Base-by-base conservation (phyloP, 2,797 vertebrate genomes). In the Leptoclinus maculatus region DNA sequence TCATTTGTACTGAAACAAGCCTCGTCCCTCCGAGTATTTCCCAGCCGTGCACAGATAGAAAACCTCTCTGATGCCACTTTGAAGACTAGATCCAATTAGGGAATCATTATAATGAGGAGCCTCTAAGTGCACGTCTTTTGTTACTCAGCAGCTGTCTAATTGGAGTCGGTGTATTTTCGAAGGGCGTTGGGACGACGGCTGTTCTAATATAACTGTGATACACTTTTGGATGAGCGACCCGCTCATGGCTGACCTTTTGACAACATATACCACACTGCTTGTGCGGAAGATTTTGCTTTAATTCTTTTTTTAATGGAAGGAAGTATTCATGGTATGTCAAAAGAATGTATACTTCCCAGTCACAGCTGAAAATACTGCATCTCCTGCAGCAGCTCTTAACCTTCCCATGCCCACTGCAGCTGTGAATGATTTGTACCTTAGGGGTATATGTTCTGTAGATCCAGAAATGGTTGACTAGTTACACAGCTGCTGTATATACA, bases 41-140 rank as follows among this genome's bases (percentile, higher is more conserved):
- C 53, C 51, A 57, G 59, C 49, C 49, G 7, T 59, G 70, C 64
- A 14, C 71, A 71, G 78, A 88, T 45, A 72, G 81, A 66, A 90
- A 87, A 79, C 83, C 67, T 84, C 87, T 84, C 80, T 69, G 79
- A 87, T 91, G 78, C 84, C 80, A 89, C 88, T 93, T 86, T 89
- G 86, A 93, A 94, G 89, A 80, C 85, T 78, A 83, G 86, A 92
- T 91, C 85, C 92, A 94, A 93, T 94, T 92, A 93, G 87, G 73
- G 81, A 85, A 78, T 92, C 88, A 83, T 89, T 76, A 89, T 92
- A 91, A 92, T 83, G 89, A 93, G 88, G 69, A 90, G 88, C 80
- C 86, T 90, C 86, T 89, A 84, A 92, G 88, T 90, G 87, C 77
- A 82, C 67, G 49, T 84, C 83, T 88, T 93, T 92, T 93, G 91